Conservation (phyloP, 2,888 invertebrate species). For the Drosophila cyrtoloma region DNA sequence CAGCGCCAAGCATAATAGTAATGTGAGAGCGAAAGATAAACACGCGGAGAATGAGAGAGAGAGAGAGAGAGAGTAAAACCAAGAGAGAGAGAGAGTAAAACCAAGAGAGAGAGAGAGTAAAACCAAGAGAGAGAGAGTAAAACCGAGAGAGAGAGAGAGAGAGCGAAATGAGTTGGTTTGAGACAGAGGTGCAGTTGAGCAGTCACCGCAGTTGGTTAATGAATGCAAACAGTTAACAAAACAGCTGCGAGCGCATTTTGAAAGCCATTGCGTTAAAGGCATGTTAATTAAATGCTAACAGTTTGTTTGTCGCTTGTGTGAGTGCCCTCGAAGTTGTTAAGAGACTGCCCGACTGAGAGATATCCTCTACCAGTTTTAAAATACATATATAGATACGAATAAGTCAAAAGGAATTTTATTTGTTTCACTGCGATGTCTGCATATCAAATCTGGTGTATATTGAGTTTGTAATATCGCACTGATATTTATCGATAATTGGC, state of each 20-base stretch:
- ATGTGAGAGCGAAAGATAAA: background rate
- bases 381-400: background rate
- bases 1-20: background rate
- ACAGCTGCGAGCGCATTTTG: slow-evolving; percentile 29
- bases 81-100: background rate
- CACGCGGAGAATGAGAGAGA: background rate
- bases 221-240: slow-evolving; percentile 27
- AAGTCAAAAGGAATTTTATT: background rate
- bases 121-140: background rate
- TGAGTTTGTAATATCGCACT: background rate
- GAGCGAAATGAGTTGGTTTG: background rate
- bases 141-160: background rate
- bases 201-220: slow-evolving; percentile 15
- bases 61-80: too few species aligned
- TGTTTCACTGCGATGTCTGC: background rate
- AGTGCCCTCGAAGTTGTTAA: background rate
- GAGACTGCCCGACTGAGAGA: background rate
- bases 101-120: background rate
- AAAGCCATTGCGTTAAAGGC: slow-evolving; percentile 8
- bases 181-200: slow-evolving; percentile 24
- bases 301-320: background rate
- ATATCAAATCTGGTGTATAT: background rate
- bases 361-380: background rate
- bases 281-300: slow-evolving; percentile 12
- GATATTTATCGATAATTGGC: background rate